These are phyloP conservation scores for Andrena bicolor DNA, from an alignment of 2,888 invertebrate species.

Conservation along the genomic window DNA sequence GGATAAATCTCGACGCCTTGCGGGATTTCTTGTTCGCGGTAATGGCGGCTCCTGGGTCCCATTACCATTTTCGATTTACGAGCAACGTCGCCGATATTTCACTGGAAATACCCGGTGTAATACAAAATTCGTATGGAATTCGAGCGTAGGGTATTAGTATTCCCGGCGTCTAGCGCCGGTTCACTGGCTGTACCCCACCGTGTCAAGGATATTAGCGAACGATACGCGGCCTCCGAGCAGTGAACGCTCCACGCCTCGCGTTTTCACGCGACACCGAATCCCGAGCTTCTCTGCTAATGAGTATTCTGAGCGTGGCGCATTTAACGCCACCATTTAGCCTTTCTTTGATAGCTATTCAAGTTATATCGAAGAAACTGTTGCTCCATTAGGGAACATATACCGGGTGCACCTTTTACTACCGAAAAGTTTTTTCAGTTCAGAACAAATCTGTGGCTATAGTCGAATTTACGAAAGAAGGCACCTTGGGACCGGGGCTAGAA, in stretches of 20 bases:
- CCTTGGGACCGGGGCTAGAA: too few species aligned
- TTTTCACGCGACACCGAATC: slow-evolving; percentile 31
- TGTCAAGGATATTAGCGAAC: slow-evolving; percentile 54
- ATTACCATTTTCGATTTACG: slow-evolving; percentile 70
- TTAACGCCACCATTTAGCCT: neutral
- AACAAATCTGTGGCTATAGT: too few species aligned
- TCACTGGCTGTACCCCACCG: slow-evolving; percentile 16
- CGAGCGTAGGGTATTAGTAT: slow-evolving; percentile 57
- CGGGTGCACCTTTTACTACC: too few species aligned
- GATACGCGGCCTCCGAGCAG: too few species aligned
- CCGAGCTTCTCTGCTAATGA: slow-evolving; percentile 13
- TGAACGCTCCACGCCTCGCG: neutral
- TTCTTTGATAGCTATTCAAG: slow-evolving; percentile 8
- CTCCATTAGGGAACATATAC: neutral
- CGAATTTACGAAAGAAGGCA: too few species aligned
- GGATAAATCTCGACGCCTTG: slow-evolving; percentile 67
- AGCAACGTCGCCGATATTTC: slow-evolving; percentile 64
- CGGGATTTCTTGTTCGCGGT: slow-evolving; percentile 63
- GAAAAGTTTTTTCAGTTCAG: too few species aligned
- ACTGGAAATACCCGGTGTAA: slow-evolving; percentile 53
- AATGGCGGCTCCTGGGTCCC: slow-evolving; percentile 52
- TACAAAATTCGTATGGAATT: slow-evolving; percentile 62
- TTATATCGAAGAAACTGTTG: slow-evolving; percentile 10
- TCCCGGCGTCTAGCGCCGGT: slow-evolving; percentile 35
- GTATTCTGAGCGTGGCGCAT: neutral